Evolutionary conservation across 2,888 invertebrate species (phyloP), one percentile per base, ranked within the genome.

Genomic region (Epinotia demarniana): DNA sequence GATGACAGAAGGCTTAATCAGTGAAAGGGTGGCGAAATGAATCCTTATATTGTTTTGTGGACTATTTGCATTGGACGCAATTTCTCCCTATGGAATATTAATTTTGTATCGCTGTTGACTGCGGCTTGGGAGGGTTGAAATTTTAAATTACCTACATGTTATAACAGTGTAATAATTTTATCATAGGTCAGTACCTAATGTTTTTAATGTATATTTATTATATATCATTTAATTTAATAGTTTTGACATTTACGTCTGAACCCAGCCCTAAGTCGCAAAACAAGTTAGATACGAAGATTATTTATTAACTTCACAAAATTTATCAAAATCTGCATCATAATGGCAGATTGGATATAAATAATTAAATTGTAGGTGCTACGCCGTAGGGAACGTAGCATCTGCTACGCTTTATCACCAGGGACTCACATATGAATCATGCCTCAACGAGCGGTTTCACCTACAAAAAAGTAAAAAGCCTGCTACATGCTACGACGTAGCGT

Each of bases 21-120:
- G 49, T n/a, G 62, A 55, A 19, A 74, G 74, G 74, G 69, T 58
- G 69, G 33, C 63, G 62, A 63, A 64, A 63, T 68, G 68, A 46
- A 74, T 55, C 23, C 27, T 68, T 58, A 27, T 68, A 68, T 63
- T 69, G 73, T 68, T 62, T 73, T 53, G 61, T 43, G 55, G 46
- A 23, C 18, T 33, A 53, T 63, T 63, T 19, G 43, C 43, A 57
- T 67, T 61, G 73, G 39, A 23, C 27, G 46, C 46, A 70, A 61
- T 60, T 33, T 70, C 69, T 8, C 53, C 43, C 72, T 57, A 57
- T 72, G 16, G 57, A 58, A 64, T 64, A 64, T 71, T 55, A 72
- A 72, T 39, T 57, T 67, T 67, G 67, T 33, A 33, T 67, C 67
- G 39, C 39, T n/a, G 9, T 58, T 27, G 19, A 43, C 63, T 49